These are phyloP conservation scores for Corythaeola cristata DNA, from an alignment of 2,113 vertebrate genomes.

Conservation along the genomic window DNA sequence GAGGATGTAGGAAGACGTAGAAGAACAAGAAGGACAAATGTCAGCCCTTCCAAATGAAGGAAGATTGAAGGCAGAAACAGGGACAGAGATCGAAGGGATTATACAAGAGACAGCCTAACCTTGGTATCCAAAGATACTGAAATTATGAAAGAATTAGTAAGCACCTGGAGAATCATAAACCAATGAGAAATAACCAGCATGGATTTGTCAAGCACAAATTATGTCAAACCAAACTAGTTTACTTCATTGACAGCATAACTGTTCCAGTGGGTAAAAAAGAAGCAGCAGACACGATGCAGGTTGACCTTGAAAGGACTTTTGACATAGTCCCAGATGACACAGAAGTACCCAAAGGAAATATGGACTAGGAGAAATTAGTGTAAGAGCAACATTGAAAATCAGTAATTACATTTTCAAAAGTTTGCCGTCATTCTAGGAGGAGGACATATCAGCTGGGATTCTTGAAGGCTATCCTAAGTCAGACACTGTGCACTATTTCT, in stretches of 20 bases:
- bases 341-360: neutral
- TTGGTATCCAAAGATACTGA: neutral
- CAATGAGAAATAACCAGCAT: neutral
- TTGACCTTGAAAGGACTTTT: neutral
- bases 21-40: neutral
- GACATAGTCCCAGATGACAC: neutral
- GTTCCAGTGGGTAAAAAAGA: neutral
- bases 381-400: neutral
- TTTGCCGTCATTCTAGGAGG: neutral
- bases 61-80: neutral
- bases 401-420: neutral
- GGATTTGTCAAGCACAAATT: neutral
- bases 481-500: neutral
- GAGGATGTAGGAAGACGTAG: neutral
- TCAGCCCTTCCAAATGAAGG: neutral
- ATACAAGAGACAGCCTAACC: neutral
- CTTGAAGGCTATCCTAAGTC: neutral
- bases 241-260: neutral
- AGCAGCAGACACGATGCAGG: neutral
- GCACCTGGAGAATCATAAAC: neutral
- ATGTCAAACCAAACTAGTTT: neutral
- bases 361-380: neutral
- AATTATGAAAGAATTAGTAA: neutral
- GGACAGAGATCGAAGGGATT: neutral
- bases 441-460: neutral